Conservation (phyloP, 2,888 invertebrate genomes). For the Molorchus minor region DNA sequence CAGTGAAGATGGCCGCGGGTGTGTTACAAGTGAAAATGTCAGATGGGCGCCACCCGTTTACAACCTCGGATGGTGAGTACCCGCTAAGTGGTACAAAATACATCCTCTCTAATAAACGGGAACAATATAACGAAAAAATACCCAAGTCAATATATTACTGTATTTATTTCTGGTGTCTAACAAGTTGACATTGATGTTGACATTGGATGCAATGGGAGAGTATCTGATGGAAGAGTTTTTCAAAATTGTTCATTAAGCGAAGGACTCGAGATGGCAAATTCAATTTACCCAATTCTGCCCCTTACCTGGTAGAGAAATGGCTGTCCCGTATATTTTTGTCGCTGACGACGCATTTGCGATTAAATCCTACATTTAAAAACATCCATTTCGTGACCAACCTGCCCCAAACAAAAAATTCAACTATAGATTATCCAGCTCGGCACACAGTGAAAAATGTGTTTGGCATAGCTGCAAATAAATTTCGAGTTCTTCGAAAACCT, state of each 20-base stretch:
- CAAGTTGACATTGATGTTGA: too few relatives aligned
- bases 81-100: too few relatives aligned
- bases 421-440: conserved; percentile 20
- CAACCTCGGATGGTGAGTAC: too few relatives aligned
- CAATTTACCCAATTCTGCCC: conserved; percentile 11
- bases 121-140: too few relatives aligned
- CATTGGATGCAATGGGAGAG: conserved; percentile 1
- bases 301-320: conserved; percentile 12
- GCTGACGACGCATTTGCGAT: conserved; percentile 38
- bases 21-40: too few relatives aligned
- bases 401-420: conserved; percentile 28
- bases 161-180: too few relatives aligned
- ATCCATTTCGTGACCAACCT: conserved; percentile 25
- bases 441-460: not conserved
- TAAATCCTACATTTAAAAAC: conserved; percentile 34
- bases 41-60: too few relatives aligned
- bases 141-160: too few relatives aligned
- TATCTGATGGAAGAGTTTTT: conserved; percentile 10
- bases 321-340: conserved; percentile 21
- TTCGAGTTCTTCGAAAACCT: conserved; percentile 18
- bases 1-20: too few relatives aligned
- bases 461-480: conserved; percentile 8
- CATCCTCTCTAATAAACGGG: too few relatives aligned
- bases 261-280: not conserved
- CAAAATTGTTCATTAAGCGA: not conserved